Base-by-base conservation (phyloP, 2,888 invertebrate species). In the Sinotaia quadrata region DNA sequence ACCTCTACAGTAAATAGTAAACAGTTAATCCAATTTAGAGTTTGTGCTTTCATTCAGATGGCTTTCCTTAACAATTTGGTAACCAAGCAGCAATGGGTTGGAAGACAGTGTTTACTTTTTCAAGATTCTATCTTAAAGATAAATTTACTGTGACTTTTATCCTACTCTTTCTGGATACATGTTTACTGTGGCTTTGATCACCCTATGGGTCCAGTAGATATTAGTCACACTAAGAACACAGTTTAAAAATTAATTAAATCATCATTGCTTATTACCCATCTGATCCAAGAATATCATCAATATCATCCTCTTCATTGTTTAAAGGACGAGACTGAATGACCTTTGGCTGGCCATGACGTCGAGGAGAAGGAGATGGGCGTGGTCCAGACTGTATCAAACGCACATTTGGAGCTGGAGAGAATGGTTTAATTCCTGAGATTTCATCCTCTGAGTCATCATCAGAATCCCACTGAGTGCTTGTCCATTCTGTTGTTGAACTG, bases 401-500 rank as follows among this genome's bases (percentile, higher is more conserved):
- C 12, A 60, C 73, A 67, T 37, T 72, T 68, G 62, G 74, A n/a
- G 66, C n/a, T 2, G 69, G 60, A 15, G 8, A 33, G 37, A 67
- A 65, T 0, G 61, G 51, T 34, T 68, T 59, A 44, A 68, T 49
- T 4, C 68, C 69, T 10, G 54, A 51, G 44, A 69, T 67, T 10
- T 36, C 52, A 24, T 59, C 67, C 5, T 60, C 67, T 3, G 36
- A 51, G 34, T 61, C 68, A 15, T 71, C 68, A 8, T 79, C 78
- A 0, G 80, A 80, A 36, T 80, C 82, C 81, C 81, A 84, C 71
- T 82, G 79, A n/a, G 84, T 83, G 59, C 82, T 83, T 4, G 84
- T 82, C 75, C 81, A 84, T 37, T 84, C 84, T 18, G 81, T 82
- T 7, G 84, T 70, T 27, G 69, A 70, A 4, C 73, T 73, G 49